These are phyloP conservation scores for Eudasyphora cyanicolor DNA, from an alignment of 2,888 invertebrate genomes.

Conservation along the genomic window DNA sequence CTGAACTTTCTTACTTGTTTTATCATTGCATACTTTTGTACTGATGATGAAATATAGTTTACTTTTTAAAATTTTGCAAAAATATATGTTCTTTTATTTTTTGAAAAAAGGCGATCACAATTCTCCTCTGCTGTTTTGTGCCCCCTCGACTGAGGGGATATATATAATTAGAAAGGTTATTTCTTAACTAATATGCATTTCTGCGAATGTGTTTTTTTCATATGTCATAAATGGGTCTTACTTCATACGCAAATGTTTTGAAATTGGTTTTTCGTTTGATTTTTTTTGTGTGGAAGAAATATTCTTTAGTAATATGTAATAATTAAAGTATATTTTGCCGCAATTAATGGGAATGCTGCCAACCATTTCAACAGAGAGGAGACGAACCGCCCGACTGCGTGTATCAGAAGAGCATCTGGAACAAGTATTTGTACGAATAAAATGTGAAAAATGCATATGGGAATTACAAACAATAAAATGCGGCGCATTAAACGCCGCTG, in stretches of 20 bases:
- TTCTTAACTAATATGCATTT: constrained; percentile 57
- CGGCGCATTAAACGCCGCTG: background rate
- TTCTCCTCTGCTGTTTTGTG: constrained; percentile 60
- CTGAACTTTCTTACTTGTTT: no score
- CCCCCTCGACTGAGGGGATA: constrained; percentile 51
- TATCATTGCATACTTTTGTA: no score
- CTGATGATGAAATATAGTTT: no score
- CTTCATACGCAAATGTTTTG: constrained; percentile 33
- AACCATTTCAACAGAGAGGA: constrained; percentile 69
- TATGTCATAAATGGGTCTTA: constrained; percentile 3
- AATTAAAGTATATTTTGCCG: constrained; percentile 68
- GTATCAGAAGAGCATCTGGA: background rate
- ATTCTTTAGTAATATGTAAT: constrained; percentile 61
- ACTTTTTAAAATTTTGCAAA: background rate
- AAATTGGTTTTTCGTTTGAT: constrained; percentile 58
- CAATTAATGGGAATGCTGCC: constrained; percentile 68
- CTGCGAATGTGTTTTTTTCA: constrained; percentile 45
- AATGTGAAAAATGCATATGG: constrained; percentile 37
- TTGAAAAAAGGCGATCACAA: constrained; percentile 61
- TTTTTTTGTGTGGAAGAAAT: constrained; percentile 59
- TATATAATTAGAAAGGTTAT: constrained; percentile 55
- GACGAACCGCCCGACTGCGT: constrained; percentile 64
- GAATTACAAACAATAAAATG: constrained; percentile 44
- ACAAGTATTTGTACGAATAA: constrained; percentile 28
- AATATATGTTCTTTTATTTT: background rate